These are phyloP conservation scores for Acleris holmiana DNA, from an alignment of 2,888 invertebrate genomes.

Conservation along the genomic window DNA sequence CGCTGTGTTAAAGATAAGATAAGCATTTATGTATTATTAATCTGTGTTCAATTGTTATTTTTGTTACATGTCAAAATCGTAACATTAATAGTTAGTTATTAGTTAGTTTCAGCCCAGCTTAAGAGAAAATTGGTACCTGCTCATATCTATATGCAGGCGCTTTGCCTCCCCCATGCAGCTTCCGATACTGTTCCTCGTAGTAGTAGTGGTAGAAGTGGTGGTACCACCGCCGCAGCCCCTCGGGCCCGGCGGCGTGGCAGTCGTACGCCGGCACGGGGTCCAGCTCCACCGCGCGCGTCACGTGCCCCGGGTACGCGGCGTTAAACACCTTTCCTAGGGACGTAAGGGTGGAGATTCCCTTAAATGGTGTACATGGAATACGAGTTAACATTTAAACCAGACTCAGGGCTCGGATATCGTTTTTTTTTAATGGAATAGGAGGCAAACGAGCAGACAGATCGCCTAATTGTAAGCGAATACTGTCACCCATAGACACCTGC, in stretches of 20 bases:
- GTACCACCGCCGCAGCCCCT: constrained; percentile 61
- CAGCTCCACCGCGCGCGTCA: constrained; percentile 67
- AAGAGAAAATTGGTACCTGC: constrained; percentile 53
- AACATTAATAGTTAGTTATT: too few species aligned
- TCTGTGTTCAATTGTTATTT: too few species aligned
- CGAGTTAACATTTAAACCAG: too few species aligned
- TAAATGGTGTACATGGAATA: too few species aligned
- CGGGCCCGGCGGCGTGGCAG: constrained; percentile 41
- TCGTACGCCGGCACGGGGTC: constrained; percentile 66
- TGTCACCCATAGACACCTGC: too few species aligned
- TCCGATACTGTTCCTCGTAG: constrained; percentile 60
- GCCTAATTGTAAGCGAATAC: too few species aligned
- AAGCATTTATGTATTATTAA: too few species aligned
- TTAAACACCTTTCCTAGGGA: constrained; percentile 66
- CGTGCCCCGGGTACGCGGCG: constrained; percentile 80
- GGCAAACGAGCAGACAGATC: too few species aligned
- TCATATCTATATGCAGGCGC: constrained; percentile 66
- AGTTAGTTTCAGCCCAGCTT: too few species aligned
- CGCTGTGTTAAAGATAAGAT: background rate
- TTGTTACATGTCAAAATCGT: too few species aligned
- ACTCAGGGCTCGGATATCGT: too few species aligned
- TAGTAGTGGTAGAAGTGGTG: constrained; percentile 58
- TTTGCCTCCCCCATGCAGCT: constrained; percentile 52
- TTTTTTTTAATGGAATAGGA: too few species aligned
- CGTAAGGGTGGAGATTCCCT: background rate